Percentiles rank a stretch among this genome's conserved stretches.
phyloP scores from a whole-genome alignment of 2,797 vertebrate species.

The Urosaurus nigricauda region DNA sequence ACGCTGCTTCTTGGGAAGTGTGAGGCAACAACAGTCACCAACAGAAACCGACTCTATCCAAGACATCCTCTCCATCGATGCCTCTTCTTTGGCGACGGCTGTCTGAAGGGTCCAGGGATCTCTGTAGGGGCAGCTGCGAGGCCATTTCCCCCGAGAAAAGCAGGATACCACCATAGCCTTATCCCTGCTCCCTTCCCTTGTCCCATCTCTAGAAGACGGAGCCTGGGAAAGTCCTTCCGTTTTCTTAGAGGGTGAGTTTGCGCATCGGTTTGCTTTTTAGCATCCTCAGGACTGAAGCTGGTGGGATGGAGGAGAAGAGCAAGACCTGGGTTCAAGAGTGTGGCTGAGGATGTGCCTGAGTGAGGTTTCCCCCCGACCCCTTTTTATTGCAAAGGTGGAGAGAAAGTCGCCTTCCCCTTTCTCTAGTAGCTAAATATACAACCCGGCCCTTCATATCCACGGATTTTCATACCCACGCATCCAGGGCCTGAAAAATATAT shows the following conservation, averaged over 20 bases:
- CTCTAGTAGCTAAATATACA: neutral
- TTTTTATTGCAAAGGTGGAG: rapidly evolving
- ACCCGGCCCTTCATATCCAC: too few relatives aligned
- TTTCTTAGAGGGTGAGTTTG: too few relatives aligned
- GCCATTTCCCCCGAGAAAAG: neutral
- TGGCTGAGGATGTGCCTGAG: neutral
- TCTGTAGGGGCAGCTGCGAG: neutral
- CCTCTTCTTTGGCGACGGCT: neutral
- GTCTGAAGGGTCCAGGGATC: neutral
- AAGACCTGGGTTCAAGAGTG: too few relatives aligned
- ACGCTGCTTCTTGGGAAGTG: neutral
- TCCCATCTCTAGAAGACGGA: too few relatives aligned
- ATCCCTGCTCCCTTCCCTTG: too few relatives aligned
- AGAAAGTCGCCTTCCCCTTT: neutral
- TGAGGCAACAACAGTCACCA: too few relatives aligned
- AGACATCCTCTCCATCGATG: neutral
- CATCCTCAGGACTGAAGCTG: neutral
- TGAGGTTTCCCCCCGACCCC: neutral
- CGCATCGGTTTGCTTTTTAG: neutral
- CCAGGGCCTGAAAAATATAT: too few relatives aligned
- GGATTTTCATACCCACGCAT: too few relatives aligned
- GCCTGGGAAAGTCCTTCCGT: neutral
- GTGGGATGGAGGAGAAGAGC: neutral
- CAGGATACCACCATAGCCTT: neutral
- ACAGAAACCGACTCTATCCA: neutral